Percentiles rank a stretch among this genome's conserved stretches.
These are phyloP conservation scores for Amphiura filiformis DNA, from an alignment of 35 echinoderm and acorn worm genomes.

Conservation along the genomic window DNA sequence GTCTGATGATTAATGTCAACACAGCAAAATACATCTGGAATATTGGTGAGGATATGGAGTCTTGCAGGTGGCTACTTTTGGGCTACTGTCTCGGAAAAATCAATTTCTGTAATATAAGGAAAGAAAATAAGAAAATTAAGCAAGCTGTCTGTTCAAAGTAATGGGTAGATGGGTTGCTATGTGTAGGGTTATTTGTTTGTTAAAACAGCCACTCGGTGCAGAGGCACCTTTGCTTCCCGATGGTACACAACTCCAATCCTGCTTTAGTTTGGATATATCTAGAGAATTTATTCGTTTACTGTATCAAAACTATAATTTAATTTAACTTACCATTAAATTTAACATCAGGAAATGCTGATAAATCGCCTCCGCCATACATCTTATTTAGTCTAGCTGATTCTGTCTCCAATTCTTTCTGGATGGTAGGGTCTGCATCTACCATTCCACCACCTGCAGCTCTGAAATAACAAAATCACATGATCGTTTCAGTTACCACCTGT, in stretches of 20 bases:
- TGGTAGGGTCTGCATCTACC: slow-evolving; percentile 64
- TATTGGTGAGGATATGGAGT: too few species aligned
- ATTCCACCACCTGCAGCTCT: slow-evolving; percentile 68
- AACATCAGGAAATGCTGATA: slow-evolving; percentile 89
- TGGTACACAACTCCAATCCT: not conserved
- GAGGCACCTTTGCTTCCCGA: not conserved
- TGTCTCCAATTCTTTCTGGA: slow-evolving; percentile 63
- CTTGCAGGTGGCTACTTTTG: too few species aligned
- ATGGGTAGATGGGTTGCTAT: too few species aligned
- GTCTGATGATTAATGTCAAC: too few species aligned
- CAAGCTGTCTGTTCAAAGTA: too few species aligned
- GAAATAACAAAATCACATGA: not conserved
- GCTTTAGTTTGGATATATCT: not conserved
- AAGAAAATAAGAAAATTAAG: too few species aligned
- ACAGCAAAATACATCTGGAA: too few species aligned
- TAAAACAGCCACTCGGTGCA: too few species aligned
- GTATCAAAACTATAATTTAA: not conserved
- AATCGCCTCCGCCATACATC: slow-evolving; percentile 86
- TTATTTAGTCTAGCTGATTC: slow-evolving; percentile 62
- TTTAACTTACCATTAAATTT: slow-evolving; percentile 83
- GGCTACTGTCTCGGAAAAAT: too few species aligned
- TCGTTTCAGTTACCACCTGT: not conserved
- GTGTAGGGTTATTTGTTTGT: too few species aligned
- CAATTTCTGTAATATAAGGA: too few species aligned
- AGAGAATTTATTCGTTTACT: not conserved